Conservation (phyloP, 2,113 vertebrate species). For the Pristiophorus japonicus region DNA sequence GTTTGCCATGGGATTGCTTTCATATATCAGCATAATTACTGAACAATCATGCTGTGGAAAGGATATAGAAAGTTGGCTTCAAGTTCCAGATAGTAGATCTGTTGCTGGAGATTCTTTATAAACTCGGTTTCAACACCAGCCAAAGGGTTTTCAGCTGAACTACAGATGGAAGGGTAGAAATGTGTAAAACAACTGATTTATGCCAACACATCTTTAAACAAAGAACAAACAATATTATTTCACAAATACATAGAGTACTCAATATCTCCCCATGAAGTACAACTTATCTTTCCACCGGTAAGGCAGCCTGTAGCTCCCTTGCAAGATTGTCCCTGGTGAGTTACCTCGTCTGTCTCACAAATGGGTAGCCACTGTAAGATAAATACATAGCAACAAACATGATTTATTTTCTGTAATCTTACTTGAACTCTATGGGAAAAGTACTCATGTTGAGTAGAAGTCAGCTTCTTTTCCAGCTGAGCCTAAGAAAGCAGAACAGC, state of each 20-base stretch:
- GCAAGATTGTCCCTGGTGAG: not conserved
- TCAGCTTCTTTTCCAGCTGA: not conserved
- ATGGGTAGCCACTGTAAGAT: too few relatives aligned
- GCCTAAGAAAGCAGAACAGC: not conserved
- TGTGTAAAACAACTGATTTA: not conserved
- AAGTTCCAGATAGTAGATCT: slow-evolving; percentile 44
- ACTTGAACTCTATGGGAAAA: not conserved
- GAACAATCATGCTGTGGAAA: not conserved
- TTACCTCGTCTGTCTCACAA: not conserved
- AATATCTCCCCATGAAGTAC: not conserved
- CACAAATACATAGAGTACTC: not conserved
- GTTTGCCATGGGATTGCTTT: not conserved
- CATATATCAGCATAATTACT: not conserved
- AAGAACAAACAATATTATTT: not conserved
- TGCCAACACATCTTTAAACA: not conserved
- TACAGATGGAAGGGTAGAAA: not conserved
- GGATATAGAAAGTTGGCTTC: slow-evolving; percentile 45
- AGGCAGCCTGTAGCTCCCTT: not conserved
- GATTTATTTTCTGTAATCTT: slow-evolving; percentile 6
- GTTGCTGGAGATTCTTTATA: slow-evolving; percentile 45
- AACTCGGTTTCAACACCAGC: slow-evolving; percentile 38
- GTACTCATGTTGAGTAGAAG: slow-evolving; percentile 8
- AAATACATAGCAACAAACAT: not conserved
- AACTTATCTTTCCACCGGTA: not conserved
- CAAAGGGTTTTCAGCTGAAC: not conserved